These are phyloP conservation scores for Falco peregrinus DNA, from an alignment of 2,797 vertebrate species.

Conservation along the genomic window DNA sequence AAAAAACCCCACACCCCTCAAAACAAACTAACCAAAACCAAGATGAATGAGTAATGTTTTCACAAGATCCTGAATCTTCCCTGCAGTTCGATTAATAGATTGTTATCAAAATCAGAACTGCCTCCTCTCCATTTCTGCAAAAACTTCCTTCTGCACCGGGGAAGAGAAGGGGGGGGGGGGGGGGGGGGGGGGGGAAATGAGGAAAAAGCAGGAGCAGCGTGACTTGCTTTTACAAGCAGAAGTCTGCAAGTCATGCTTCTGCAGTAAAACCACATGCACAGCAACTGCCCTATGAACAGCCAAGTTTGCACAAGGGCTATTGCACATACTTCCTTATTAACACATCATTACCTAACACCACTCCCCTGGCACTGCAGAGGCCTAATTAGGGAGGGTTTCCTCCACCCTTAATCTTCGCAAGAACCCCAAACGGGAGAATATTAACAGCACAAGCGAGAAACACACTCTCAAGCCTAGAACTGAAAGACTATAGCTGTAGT, in stretches of 20 bases:
- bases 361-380: neutral
- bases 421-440: neutral
- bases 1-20: neutral
- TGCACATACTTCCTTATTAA: neutral
- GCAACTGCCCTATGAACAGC: neutral
- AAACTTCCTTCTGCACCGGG: neutral
- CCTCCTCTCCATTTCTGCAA: neutral
- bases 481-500: neutral
- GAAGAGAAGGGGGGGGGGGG: neutral
- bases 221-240: conserved; percentile 13
- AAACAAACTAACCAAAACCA: neutral
- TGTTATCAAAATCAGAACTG: neutral
- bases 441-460: neutral
- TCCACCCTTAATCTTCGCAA: neutral
- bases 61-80: neutral
- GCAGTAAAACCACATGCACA: neutral
- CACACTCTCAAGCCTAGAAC: neutral
- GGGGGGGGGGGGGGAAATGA: neutral
- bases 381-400: neutral
- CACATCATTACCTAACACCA: neutral
- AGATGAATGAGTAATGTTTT: neutral
- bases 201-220: neutral
- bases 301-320: neutral
- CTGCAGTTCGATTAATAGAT: neutral
- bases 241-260: conserved; percentile 27